Conservation (phyloP, 2,888 invertebrate genomes). For the Athalia rosae region DNA sequence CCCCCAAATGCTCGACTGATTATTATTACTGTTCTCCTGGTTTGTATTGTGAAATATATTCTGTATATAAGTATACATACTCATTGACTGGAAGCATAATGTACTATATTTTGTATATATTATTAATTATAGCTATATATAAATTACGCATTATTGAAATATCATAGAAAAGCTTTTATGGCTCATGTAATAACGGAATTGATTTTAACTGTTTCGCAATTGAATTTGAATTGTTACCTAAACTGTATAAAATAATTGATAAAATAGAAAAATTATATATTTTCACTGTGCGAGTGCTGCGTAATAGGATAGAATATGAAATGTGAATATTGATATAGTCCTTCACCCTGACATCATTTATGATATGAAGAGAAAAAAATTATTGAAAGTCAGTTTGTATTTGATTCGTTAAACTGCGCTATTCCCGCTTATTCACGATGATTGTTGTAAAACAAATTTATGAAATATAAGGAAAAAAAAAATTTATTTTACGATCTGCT, state of each 20-base stretch:
- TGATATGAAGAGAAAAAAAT: background rate
- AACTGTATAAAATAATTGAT: too few relatives aligned
- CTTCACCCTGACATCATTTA: background rate
- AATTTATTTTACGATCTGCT: background rate
- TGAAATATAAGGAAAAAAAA: slow-evolving; percentile 2
- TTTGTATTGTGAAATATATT: slow-evolving; percentile 6
- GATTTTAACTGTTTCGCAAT: too few relatives aligned
- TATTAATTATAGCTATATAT: slow-evolving; percentile 1
- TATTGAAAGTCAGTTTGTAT: slow-evolving; percentile 9
- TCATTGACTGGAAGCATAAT: slow-evolving; percentile 9
- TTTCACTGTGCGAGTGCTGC: too few relatives aligned
- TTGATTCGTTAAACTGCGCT: slow-evolving; percentile 4
- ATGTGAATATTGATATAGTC: too few relatives aligned
- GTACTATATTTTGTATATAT: slow-evolving; percentile 35
- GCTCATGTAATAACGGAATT: too few relatives aligned
- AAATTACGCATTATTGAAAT: slow-evolving; percentile 12
- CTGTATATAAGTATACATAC: slow-evolving; percentile 27
- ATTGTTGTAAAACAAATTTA: slow-evolving; percentile 10
- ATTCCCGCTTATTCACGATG: slow-evolving; percentile 36
- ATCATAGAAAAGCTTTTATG: background rate
- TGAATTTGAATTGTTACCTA: too few relatives aligned
- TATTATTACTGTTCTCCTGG: slow-evolving; percentile 29
- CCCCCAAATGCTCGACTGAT: slow-evolving; percentile 38
- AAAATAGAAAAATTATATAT: too few relatives aligned
- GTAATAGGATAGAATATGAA: too few relatives aligned